These are phyloP conservation scores for Odontomachus brunneus DNA, from an alignment of 1,140 invertebrate species.

Conservation along the genomic window DNA sequence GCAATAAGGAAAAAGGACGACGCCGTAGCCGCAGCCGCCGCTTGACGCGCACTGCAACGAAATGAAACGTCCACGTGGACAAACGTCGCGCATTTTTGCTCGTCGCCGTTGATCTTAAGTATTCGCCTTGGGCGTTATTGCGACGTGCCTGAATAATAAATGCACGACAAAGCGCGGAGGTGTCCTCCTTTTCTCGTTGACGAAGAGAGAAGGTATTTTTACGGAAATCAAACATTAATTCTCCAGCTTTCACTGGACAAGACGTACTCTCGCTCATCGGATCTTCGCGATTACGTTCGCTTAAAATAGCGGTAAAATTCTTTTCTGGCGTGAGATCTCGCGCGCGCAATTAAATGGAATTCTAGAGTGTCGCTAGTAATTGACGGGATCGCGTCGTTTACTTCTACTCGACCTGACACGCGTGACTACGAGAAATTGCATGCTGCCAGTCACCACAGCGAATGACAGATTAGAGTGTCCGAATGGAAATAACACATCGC, in stretches of 20 bases:
- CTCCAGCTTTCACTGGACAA: too few species aligned
- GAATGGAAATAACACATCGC: neutral
- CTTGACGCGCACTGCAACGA: neutral
- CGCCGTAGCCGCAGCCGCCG: neutral
- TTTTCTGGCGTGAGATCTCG: neutral
- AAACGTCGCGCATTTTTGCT: slow-evolving; percentile 23
- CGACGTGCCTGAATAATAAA: neutral
- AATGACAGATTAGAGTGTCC: slow-evolving; percentile 29
- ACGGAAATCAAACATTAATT: too few species aligned
- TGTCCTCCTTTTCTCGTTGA: neutral
- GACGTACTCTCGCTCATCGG: too few species aligned
- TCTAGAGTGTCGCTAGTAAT: slow-evolving; percentile 1
- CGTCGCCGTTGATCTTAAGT: neutral
- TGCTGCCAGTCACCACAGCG: neutral
- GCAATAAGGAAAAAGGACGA: slow-evolving; percentile 42
- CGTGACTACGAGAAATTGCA: neutral
- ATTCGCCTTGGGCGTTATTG: slow-evolving; percentile 24
- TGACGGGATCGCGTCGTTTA: neutral
- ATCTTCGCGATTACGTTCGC: too few species aligned
- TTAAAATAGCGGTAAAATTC: neutral
- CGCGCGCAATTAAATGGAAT: slow-evolving; percentile 2
- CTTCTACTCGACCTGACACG: slow-evolving; percentile 7
- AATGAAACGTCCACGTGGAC: slow-evolving; percentile 27
- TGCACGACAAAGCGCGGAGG: neutral
- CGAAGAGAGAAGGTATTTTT: too few species aligned